A percentile compares a stretch with the other conserved stretches of the same genome.
These are phyloP conservation scores for Nemoura dubitans DNA, from an alignment of 2,888 invertebrate genomes.

Conservation along the genomic window DNA sequence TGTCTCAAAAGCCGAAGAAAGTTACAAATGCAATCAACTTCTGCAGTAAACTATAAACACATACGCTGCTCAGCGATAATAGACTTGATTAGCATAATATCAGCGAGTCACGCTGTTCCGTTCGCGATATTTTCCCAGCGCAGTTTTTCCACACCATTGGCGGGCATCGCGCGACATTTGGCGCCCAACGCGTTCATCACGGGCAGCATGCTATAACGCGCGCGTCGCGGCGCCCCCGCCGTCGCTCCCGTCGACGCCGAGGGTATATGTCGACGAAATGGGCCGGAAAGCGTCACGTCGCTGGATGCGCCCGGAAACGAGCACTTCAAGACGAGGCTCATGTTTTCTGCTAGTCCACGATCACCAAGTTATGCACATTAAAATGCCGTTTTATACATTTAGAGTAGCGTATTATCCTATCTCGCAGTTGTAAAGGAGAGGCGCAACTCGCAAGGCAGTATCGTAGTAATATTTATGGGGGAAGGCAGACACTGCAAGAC, in stretches of 20 bases:
- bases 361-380: constrained; percentile 38
- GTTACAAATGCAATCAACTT: neutral
- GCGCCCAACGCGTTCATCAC: too few species aligned
- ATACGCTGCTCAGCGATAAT: neutral
- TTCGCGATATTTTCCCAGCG: neutral
- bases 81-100: neutral
- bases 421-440: neutral
- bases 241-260: neutral
- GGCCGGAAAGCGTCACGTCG: neutral
- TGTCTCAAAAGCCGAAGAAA: neutral
- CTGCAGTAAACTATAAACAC: neutral
- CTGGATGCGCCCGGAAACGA: neutral
- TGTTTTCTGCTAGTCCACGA: neutral
- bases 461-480: neutral
- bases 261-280: constrained; percentile 14
- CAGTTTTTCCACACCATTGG: constrained; percentile 19
- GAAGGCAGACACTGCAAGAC: neutral
- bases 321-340: neutral
- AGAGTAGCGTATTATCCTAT: constrained; percentile 14
- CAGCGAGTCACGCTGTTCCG: neutral
- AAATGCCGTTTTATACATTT: constrained; percentile 42
- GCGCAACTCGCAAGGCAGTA: neutral
- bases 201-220: too few species aligned
- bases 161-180: neutral
- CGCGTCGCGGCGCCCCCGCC: too few species aligned